Conservation (phyloP, 30 jellyfish, hydroid and myxozoan genomes). For the Clytia hemisphaerica region DNA sequence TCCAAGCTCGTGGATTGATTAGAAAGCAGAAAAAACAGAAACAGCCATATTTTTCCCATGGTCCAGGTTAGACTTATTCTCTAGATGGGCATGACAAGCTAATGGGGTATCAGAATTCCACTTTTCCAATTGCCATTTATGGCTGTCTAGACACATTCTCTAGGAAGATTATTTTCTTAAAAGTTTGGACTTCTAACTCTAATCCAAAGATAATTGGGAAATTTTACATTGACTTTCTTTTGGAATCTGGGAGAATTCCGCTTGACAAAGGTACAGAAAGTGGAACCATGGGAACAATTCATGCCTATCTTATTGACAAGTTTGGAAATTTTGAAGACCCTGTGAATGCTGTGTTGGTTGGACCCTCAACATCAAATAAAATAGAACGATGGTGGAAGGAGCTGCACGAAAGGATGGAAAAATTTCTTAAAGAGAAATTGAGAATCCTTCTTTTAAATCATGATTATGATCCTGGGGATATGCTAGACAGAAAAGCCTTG, state of each 20-base stretch:
- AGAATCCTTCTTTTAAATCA: no score
- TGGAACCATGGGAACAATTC: conserved; percentile 45
- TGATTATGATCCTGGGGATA: no score
- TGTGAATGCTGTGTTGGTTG: conserved; percentile 42
- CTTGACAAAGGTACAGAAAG: conserved; percentile 52
- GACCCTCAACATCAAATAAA: conserved; percentile 34
- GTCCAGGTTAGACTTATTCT: conserved; percentile 34
- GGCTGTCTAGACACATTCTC: conserved; percentile 46
- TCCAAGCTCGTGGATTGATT: conserved; percentile 14
- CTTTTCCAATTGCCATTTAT: conserved; percentile 43
- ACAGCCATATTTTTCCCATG: conserved; percentile 10
- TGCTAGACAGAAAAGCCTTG: not conserved
- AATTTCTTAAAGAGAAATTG: conserved; percentile 7
- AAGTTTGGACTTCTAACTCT: conserved; percentile 31
- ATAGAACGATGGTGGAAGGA: no score
- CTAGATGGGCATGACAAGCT: conserved; percentile 44
- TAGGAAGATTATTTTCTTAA: conserved; percentile 21
- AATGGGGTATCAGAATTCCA: conserved; percentile 41
- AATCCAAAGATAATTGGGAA: conserved; percentile 32
- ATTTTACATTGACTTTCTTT: conserved; percentile 13
- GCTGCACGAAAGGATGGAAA: conserved; percentile 16
- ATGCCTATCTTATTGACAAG: no score
- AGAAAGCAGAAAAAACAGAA: conserved; percentile 22
- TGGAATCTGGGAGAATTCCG: conserved; percentile 28
- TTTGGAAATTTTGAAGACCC: conserved; percentile 53